Base-by-base conservation (phyloP, 2,113 vertebrate genomes). In the Myiozetetes cayanensis region DNA sequence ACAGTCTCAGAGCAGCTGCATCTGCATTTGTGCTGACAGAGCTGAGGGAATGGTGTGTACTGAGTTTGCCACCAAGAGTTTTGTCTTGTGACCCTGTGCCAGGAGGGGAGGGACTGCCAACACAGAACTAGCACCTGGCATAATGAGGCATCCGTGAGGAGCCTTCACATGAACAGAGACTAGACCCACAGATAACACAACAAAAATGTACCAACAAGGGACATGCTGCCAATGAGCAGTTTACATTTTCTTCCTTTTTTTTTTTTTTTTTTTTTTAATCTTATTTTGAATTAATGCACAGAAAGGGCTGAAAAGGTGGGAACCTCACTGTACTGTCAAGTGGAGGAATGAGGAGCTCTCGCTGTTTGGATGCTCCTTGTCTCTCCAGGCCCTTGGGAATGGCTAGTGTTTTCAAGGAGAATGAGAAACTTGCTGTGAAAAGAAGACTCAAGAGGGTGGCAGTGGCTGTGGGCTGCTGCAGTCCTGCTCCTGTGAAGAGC, bases 271-370 rank as follows among this genome's bases (percentile, higher is more conserved):
- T 47, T 49, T 49, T 82, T 82, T 66, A 41, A 30, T 16, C 4
- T 18, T 81, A 46, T 82, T 77, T 90, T 92, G 0, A 93, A 90
- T 86, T 87, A 97, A 97, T 96, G 96, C 97, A 98, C 97, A 97
- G 96, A 96, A 97, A 97, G 97, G 96, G 92, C 87, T 97, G 94
- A 95, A 97, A 93, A 97, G 66, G 77, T 96, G 84, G 78, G 85
- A 97, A 89, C 66, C 23, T 93, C 59, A 47, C 84, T 94, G 91
- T 89, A 95, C 76, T 95, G 94, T 95, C 59, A 77, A 59, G 41
- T 92, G 83, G 89, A 95, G 86, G 85, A 95, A 93, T n/a, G 0
- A 65, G 94, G 83, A 93, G 37, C 43, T 52, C 62, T 49, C 1
- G 2, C 58, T 68, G 43, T 63, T 86, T 10, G 31, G 61, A 56